These are phyloP conservation scores for Aphidius colemani DNA, from an alignment of 2,888 invertebrate genomes.

Conservation along the genomic window DNA sequence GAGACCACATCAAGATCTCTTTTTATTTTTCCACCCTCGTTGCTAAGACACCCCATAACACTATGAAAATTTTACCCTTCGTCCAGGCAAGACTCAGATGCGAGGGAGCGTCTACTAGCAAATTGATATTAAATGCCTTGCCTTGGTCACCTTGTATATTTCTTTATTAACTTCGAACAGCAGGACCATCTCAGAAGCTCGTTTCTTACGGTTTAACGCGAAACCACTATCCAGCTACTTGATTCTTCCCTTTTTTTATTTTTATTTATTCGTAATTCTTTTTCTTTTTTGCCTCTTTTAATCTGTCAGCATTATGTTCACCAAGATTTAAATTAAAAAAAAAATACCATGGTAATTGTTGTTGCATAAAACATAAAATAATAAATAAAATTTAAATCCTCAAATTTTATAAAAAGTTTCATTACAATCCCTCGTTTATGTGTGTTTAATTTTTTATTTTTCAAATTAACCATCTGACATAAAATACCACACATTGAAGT, in stretches of 20 bases:
- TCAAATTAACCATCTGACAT: background rate
- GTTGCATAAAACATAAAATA: background rate
- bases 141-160: conserved; percentile 56
- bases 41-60: conserved; percentile 20
- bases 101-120: conserved; percentile 41
- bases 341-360: background rate
- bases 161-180: conserved; percentile 51
- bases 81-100: conserved; percentile 22
- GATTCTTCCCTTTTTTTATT: conserved; percentile 22
- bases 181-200: conserved; percentile 26
- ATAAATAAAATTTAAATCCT: background rate
- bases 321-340: background rate
- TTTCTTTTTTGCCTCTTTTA: conserved; percentile 6
- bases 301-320: background rate
- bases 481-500: background rate
- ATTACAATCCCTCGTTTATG: too few species aligned
- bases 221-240: conserved; percentile 24
- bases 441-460: background rate
- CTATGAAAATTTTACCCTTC: conserved; percentile 32
- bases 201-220: conserved; percentile 38
- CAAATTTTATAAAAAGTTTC: background rate
- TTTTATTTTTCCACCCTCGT: conserved; percentile 12
- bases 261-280: conserved; percentile 14
- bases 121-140: conserved; percentile 57
- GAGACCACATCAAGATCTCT: conserved; percentile 19